These are phyloP conservation scores for Bicyclus anynana DNA, from an alignment of 1,140 invertebrate genomes.

Conservation along the genomic window DNA sequence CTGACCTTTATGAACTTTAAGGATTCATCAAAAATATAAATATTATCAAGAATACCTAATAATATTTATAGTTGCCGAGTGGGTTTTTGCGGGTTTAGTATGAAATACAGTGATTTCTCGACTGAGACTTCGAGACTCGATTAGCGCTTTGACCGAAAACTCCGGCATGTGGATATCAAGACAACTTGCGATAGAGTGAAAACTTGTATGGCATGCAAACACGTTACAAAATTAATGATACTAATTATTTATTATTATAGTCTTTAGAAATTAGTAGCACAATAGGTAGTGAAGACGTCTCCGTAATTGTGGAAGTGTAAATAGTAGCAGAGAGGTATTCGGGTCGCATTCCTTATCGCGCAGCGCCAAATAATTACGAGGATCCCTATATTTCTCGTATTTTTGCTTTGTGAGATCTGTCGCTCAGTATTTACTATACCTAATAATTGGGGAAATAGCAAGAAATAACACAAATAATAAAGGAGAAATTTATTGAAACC, in stretches of 20 bases:
- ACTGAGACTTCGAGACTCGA: too few species aligned
- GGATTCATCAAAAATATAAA: too few species aligned
- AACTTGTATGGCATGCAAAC: background rate
- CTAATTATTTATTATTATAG: background rate
- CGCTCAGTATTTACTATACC: background rate
- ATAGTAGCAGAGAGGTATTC: background rate
- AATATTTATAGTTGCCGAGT: too few species aligned
- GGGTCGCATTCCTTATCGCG: slow-evolving; percentile 3
- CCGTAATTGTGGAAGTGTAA: background rate
- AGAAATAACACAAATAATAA: too few species aligned
- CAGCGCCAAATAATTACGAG: background rate
- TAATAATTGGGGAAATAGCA: too few species aligned
- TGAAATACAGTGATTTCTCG: too few species aligned
- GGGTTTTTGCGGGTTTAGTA: too few species aligned
- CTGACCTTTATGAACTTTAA: too few species aligned
- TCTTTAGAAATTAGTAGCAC: background rate
- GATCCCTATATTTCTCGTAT: background rate
- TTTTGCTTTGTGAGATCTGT: background rate
- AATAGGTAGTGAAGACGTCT: background rate
- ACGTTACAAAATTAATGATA: background rate
- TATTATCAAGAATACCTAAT: too few species aligned
- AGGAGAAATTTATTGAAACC: too few species aligned
- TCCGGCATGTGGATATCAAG: background rate
- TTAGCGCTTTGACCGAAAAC: too few species aligned
- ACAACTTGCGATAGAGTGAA: background rate